These are phyloP conservation scores for Lamellibrachia luymesi DNA, from an alignment of 1,140 invertebrate genomes.

Conservation along the genomic window DNA sequence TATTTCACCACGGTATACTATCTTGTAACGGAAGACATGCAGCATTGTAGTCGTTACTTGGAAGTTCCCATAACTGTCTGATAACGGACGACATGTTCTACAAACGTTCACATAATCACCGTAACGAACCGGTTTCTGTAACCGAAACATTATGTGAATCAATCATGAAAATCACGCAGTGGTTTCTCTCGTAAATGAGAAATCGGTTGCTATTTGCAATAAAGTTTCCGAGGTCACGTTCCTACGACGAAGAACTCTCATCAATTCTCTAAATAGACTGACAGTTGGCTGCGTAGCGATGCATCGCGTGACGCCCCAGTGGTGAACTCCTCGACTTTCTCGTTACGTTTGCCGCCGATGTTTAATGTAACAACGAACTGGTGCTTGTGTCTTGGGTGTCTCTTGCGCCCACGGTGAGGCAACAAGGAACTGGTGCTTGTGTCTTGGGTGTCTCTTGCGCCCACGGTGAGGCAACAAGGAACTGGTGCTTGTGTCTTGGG, in stretches of 20 bases:
- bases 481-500: background rate
- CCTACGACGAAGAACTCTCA: background rate
- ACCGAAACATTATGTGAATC: background rate
- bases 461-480: too few relatives aligned
- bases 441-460: too few relatives aligned
- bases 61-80: background rate
- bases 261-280: background rate
- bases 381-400: too few relatives aligned
- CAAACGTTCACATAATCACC: background rate
- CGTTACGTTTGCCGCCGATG: background rate
- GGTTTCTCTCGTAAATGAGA: background rate
- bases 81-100: background rate
- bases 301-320: background rate
- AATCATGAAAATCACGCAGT: background rate
- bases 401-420: too few relatives aligned
- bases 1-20: background rate
- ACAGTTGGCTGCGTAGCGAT: background rate
- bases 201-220: background rate
- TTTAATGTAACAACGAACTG: background rate
- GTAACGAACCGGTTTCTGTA: background rate
- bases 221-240: background rate
- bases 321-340: background rate
- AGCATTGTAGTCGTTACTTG: background rate
- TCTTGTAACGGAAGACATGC: background rate
- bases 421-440: background rate